Evolutionary conservation across 2,888 invertebrate species (phyloP).

Genomic region (Mythimna pallens): DNA sequence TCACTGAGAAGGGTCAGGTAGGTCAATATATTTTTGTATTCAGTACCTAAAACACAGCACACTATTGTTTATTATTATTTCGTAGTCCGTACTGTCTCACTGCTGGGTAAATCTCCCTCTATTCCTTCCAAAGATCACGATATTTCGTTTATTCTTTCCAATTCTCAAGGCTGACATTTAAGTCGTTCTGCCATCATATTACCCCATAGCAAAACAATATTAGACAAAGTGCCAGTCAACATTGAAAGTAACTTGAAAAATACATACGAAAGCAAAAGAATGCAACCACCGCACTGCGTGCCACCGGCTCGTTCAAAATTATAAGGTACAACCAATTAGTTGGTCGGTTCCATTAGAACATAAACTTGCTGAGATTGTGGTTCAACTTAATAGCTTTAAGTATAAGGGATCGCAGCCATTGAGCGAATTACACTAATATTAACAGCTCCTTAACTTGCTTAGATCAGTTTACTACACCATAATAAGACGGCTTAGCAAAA

Average conservation of each 20-base stretch:
- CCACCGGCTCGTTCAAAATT: constrained; percentile 56
- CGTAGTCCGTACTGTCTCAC: too few relatives aligned
- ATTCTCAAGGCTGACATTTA: too few relatives aligned
- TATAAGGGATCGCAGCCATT: constrained; percentile 50
- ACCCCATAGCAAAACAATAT: neutral
- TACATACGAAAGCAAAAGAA: constrained; percentile 21
- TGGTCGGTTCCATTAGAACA: constrained; percentile 53
- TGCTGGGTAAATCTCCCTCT: too few relatives aligned
- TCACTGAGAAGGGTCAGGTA: neutral
- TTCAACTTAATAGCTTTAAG: constrained; percentile 60
- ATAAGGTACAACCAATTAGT: constrained; percentile 60
- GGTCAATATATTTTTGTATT: too few relatives aligned
- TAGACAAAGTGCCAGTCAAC: constrained; percentile 1
- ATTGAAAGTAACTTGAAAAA: constrained; percentile 9
- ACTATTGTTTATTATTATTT: too few relatives aligned
- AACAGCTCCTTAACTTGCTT: constrained; percentile 53
- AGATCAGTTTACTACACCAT: constrained; percentile 51
- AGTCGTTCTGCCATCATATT: too few relatives aligned
- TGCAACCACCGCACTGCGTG: constrained; percentile 23
- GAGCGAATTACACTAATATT: constrained; percentile 59
- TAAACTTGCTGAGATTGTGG: constrained; percentile 59
- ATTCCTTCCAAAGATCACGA: too few relatives aligned
- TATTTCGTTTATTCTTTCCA: too few relatives aligned
- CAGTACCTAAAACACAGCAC: neutral
- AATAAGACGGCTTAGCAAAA: constrained; percentile 50